These are phyloP conservation scores for Sinohyriopsis cumingii DNA, from an alignment of 2,888 invertebrate genomes.

Conservation along the genomic window DNA sequence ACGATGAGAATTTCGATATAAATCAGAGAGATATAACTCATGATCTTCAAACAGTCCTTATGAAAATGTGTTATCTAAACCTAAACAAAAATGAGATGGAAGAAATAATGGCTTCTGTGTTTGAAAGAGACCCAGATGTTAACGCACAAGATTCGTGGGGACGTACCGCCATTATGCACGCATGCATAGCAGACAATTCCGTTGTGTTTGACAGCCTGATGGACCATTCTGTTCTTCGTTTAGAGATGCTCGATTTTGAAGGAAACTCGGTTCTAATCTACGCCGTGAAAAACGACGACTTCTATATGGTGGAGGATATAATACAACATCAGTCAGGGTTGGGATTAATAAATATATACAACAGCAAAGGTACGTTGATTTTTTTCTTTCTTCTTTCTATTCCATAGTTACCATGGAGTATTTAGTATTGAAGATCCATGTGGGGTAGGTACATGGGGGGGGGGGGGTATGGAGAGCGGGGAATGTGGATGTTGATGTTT, in stretches of 20 bases:
- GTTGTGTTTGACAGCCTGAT: slow-evolving; percentile 43
- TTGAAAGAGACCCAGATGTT: slow-evolving; percentile 42
- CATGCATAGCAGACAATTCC: slow-evolving; percentile 50
- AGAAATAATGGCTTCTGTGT: slow-evolving; percentile 35
- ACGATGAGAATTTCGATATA: slow-evolving; percentile 42
- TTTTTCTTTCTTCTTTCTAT: not conserved
- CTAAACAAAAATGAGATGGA: slow-evolving; percentile 26
- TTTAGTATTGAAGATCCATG: not conserved
- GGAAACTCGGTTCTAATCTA: slow-evolving; percentile 55
- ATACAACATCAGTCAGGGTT: slow-evolving; percentile 37
- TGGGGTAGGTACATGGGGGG: not conserved
- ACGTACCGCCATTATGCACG: slow-evolving; percentile 56
- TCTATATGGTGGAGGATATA: slow-evolving; percentile 40
- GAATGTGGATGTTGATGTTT: no score
- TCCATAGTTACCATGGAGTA: no score
- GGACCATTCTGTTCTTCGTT: slow-evolving; percentile 37
- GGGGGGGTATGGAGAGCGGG: not conserved
- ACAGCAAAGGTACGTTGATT: slow-evolving; percentile 38
- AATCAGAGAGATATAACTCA: slow-evolving; percentile 53
- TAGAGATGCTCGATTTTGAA: slow-evolving; percentile 49
- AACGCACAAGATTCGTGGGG: slow-evolving; percentile 54
- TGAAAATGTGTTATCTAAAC: slow-evolving; percentile 54
- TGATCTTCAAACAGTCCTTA: slow-evolving; percentile 55
- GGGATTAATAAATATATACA: slow-evolving; percentile 26
- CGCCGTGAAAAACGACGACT: slow-evolving; percentile 46